Percentiles rank a stretch among this genome's conserved stretches.
Evolutionary conservation across 1,140 invertebrate genomes (phyloP).

Genomic region (Nebria ingens): DNA sequence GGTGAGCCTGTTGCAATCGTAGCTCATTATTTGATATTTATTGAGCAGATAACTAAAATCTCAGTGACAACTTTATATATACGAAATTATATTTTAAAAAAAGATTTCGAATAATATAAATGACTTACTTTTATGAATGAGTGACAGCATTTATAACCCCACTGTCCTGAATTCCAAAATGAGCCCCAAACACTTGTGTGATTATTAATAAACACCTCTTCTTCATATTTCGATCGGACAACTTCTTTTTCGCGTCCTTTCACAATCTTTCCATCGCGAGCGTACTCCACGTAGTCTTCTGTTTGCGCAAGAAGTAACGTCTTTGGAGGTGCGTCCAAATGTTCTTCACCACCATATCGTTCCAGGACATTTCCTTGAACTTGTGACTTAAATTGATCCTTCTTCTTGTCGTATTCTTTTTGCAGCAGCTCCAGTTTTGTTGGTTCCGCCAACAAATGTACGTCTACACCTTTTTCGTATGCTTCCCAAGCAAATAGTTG

Average conservation of each 20-base stretch:
- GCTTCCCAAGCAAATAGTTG: slow-evolving; percentile 99
- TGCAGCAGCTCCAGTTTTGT: slow-evolving; percentile 91
- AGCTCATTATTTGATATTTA: too few relatives aligned
- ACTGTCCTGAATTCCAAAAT: slow-evolving; percentile 81
- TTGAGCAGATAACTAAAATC: neutral
- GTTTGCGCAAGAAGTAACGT: slow-evolving; percentile 86
- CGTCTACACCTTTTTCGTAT: slow-evolving; percentile 85
- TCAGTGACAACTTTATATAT: neutral
- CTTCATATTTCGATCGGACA: slow-evolving; percentile 85
- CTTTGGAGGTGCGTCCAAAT: slow-evolving; percentile 76
- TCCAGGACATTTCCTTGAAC: slow-evolving; percentile 65
- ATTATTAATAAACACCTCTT: slow-evolving; percentile 88
- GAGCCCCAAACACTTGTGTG: slow-evolving; percentile 94
- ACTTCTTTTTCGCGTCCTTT: slow-evolving; percentile 80
- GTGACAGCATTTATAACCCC: slow-evolving; percentile 96
- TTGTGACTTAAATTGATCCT: slow-evolving; percentile 72
- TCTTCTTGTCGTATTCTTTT: slow-evolving; percentile 82
- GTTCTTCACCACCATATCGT: slow-evolving; percentile 86
- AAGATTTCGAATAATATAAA: neutral
- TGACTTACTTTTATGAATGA: slow-evolving; percentile 81
- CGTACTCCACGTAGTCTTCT: slow-evolving; percentile 94
- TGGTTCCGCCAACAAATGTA: slow-evolving; percentile 93
- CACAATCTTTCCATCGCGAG: slow-evolving; percentile 75
- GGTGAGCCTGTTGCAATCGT: too few relatives aligned
- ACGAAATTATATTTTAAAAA: neutral